Evolutionary conservation across 2,888 invertebrate genomes (phyloP).

Genomic region (Apamea crenata): DNA sequence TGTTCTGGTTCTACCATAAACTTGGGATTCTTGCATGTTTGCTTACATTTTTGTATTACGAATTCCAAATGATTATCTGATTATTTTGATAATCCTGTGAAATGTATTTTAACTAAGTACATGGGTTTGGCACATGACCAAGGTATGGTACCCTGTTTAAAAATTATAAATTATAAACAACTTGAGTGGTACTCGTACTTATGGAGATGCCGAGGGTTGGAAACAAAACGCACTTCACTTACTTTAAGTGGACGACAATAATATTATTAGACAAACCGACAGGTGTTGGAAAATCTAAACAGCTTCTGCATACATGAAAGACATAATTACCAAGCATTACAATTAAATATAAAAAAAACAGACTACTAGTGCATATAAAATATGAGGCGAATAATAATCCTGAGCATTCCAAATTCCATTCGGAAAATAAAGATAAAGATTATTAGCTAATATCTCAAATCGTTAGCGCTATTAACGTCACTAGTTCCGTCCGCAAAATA

Average conservation of each 20-base stretch:
- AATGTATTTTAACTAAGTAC: not conserved
- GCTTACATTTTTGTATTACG: constrained; percentile 27
- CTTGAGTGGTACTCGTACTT: no score
- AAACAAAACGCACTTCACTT: not conserved
- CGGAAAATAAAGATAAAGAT: constrained; percentile 71
- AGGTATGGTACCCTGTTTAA: not conserved
- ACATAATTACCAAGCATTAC: constrained; percentile 24
- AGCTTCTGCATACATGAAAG: constrained; percentile 30
- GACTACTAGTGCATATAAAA: constrained; percentile 62
- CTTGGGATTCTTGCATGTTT: constrained; percentile 27
- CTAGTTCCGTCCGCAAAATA: constrained; percentile 70
- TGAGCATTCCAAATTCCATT: constrained; percentile 66
- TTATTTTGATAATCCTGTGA: not conserved
- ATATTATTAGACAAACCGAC: constrained; percentile 6
- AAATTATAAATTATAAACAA: not conserved
- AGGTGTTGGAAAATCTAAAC: constrained; percentile 1
- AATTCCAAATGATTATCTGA: constrained; percentile 16
- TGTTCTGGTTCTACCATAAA: constrained; percentile 45
- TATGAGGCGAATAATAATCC: constrained; percentile 59
- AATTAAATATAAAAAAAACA: constrained; percentile 57
- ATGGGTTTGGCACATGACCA: constrained; percentile 23
- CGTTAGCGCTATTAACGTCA: constrained; percentile 69
- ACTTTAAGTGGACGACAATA: not conserved
- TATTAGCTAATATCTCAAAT: constrained; percentile 74
- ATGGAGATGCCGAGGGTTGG: not conserved